Percentiles rank a stretch among this genome's conserved stretches.
Conservation (phyloP, 2,113 vertebrate genomes). For the Ahaetulla prasina region DNA sequence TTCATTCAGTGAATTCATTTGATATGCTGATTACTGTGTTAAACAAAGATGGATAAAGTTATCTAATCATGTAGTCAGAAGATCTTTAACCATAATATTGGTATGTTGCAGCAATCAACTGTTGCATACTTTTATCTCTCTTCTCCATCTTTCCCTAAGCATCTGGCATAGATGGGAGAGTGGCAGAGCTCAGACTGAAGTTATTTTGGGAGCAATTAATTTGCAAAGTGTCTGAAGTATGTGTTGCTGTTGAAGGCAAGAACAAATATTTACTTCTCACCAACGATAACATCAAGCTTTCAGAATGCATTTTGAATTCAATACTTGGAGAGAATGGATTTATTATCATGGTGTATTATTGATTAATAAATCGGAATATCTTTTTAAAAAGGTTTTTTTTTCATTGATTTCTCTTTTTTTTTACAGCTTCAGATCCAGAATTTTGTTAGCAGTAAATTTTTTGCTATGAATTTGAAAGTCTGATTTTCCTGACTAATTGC, state of each 20-base stretch:
- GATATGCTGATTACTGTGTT: neutral
- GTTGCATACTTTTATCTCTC: slow-evolving; percentile 17
- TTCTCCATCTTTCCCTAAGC: neutral
- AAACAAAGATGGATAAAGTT: neutral
- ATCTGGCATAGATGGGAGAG: slow-evolving; percentile 22
- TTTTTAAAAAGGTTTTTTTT: neutral
- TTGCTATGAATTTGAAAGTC: neutral
- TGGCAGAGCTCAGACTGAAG: slow-evolving; percentile 5
- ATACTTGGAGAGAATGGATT: neutral
- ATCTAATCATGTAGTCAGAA: neutral
- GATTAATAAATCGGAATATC: neutral
- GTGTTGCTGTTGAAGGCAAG: slow-evolving; percentile 11
- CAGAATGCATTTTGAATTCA: slow-evolving; percentile 18
- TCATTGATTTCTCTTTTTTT: neutral
- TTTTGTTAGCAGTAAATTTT: neutral
- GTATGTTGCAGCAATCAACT: slow-evolving; percentile 2
- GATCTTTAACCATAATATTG: slow-evolving; percentile 1
- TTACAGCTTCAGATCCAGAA: neutral
- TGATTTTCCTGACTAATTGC: neutral
- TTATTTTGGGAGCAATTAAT: slow-evolving; percentile 34
- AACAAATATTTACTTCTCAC: slow-evolving; percentile 31
- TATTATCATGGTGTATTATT: neutral
- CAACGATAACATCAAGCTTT: slow-evolving; percentile 21
- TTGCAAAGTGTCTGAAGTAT: slow-evolving; percentile 22
- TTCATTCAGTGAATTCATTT: neutral